Conservation (phyloP, 2,888 invertebrate genomes). For the Dynastes maya region DNA sequence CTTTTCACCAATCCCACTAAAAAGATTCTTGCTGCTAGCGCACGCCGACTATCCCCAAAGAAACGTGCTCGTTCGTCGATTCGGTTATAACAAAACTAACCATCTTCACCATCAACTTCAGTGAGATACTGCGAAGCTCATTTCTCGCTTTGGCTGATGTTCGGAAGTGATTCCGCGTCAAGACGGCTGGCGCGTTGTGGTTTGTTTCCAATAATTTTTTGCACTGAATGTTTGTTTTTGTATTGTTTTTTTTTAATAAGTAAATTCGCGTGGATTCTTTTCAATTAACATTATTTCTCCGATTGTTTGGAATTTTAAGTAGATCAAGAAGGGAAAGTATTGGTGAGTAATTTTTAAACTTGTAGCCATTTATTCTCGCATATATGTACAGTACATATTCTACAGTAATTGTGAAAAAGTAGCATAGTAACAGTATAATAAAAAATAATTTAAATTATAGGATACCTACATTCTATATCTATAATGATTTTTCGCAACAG, state of each 20-base stretch:
- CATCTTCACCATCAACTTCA: slow-evolving; percentile 29
- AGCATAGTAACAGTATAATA: too few species aligned
- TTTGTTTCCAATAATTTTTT: slow-evolving; percentile 6
- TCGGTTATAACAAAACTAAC: slow-evolving; percentile 15
- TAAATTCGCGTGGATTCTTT: not conserved
- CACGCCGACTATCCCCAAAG: slow-evolving; percentile 31
- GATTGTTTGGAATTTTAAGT: not conserved
- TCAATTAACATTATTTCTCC: not conserved
- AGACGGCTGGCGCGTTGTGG: not conserved
- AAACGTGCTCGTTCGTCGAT: slow-evolving; percentile 16
- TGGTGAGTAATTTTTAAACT: slow-evolving; percentile 13
- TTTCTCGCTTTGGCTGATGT: slow-evolving; percentile 19
- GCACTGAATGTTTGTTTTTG: not conserved
- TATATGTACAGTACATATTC: too few species aligned
- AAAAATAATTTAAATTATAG: too few species aligned
- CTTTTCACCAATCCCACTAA: slow-evolving; percentile 39
- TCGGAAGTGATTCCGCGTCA: slow-evolving; percentile 15
- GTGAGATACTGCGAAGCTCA: slow-evolving; percentile 19
- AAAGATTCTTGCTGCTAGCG: slow-evolving; percentile 39
- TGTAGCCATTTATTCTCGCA: not conserved
- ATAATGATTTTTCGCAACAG: too few species aligned
- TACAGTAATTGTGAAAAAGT: too few species aligned
- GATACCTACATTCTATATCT: too few species aligned
- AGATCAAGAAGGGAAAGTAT: not conserved
- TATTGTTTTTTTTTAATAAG: slow-evolving; percentile 6